These are phyloP conservation scores for Varecia variegata DNA, from an alignment of 2,797 vertebrate species.

Conservation along the genomic window DNA sequence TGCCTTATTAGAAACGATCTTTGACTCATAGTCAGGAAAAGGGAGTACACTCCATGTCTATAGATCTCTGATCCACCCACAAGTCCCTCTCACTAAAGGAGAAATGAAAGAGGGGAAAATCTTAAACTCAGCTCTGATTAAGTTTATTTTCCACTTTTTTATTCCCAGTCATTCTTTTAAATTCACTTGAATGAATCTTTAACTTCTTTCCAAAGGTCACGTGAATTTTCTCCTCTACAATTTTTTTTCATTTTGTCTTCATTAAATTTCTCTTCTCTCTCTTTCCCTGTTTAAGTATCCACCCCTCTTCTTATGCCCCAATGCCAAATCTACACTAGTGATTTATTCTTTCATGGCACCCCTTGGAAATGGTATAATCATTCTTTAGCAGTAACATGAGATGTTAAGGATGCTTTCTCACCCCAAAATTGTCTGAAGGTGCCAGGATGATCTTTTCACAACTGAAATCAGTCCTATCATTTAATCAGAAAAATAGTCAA, in stretches of 20 bases:
- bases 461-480: neutral
- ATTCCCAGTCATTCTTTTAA: neutral
- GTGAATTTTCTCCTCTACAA: neutral
- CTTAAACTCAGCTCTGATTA: neutral
- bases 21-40: neutral
- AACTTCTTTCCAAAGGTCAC: neutral
- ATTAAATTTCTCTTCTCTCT: neutral
- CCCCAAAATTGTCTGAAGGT: neutral
- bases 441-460: neutral
- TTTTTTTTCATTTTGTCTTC: neutral
- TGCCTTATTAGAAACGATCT: neutral
- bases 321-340: neutral
- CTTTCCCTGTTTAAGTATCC: neutral
- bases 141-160: neutral
- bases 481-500: neutral
- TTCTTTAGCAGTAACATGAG: neutral
- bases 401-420: neutral
- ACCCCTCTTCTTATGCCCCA: neutral
- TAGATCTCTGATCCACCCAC: neutral
- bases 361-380: neutral
- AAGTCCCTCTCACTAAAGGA: neutral
- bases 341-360: neutral
- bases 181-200: neutral
- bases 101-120: neutral
- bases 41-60: accelerated